Evolutionary conservation across 2,113 vertebrate genomes (phyloP).

Genomic region (Heterochromis multidens): DNA sequence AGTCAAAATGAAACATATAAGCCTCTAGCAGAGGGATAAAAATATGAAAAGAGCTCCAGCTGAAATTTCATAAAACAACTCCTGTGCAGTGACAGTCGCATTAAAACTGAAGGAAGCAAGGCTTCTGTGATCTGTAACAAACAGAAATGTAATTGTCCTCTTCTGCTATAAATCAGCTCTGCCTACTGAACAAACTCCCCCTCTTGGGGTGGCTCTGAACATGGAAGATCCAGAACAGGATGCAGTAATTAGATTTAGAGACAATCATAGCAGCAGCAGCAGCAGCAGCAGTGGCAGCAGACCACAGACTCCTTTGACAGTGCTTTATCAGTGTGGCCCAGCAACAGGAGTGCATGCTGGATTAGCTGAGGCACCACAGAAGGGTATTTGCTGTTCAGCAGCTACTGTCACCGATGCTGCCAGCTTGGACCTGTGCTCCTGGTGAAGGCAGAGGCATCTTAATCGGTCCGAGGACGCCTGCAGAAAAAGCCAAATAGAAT

Average conservation of each 20-base stretch:
- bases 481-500: constrained; percentile 38
- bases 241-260: constrained; percentile 50
- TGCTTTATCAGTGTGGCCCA: constrained; percentile 35
- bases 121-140: constrained; percentile 9
- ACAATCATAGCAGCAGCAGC: constrained; percentile 23
- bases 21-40: background rate
- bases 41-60: background rate
- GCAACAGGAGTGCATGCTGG: constrained; percentile 2
- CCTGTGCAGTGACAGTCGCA: background rate
- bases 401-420: background rate
- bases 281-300: background rate
- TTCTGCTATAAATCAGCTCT: constrained; percentile 30
- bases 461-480: constrained; percentile 21
- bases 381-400: background rate
- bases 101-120: background rate
- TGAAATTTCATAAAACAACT: constrained; percentile 15
- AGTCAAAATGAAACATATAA: constrained; percentile 15
- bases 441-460: constrained; percentile 31
- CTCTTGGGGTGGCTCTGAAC: constrained; percentile 25
- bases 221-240: constrained; percentile 47
- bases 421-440: background rate
- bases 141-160: constrained; percentile 13
- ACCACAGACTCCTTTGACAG: constrained; percentile 8
- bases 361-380: constrained; percentile 24
- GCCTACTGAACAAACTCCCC: constrained; percentile 19